Evolutionary conservation across 2,113 vertebrate genomes (phyloP).

Genomic region (Sphyrna mokarran): DNA sequence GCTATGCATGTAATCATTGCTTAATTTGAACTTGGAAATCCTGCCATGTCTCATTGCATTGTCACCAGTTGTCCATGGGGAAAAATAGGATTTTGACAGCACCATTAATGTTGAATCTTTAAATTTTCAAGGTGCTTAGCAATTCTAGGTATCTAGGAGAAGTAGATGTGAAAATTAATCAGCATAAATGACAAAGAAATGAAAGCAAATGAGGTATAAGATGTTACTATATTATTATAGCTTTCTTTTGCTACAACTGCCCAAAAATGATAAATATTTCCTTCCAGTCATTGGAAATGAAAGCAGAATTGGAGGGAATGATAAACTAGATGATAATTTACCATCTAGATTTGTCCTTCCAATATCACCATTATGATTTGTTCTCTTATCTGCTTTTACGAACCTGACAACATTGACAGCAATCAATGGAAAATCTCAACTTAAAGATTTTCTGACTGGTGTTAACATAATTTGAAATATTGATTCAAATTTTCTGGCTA

Average conservation of each 20-base stretch:
- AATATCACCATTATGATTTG: neutral
- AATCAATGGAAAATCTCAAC: neutral
- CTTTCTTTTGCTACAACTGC: neutral
- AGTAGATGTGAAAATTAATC: neutral
- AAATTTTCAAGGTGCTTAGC: neutral
- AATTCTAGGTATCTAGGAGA: neutral
- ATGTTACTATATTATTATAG: neutral
- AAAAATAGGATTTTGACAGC: neutral
- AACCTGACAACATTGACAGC: neutral
- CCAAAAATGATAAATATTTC: neutral
- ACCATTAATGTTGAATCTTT: neutral
- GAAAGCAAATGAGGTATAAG: neutral
- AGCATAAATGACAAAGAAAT: neutral
- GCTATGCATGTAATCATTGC: neutral
- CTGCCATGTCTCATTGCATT: neutral
- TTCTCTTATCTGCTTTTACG: neutral
- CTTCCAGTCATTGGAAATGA: neutral
- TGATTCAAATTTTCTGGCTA: neutral
- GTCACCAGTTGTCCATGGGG: neutral
- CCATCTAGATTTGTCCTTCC: neutral
- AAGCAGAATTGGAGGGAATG: neutral
- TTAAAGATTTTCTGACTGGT: neutral
- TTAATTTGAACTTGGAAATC: neutral
- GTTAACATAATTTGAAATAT: neutral
- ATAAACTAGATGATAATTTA: neutral